Percentiles rank a stretch among this genome's conserved stretches.
Evolutionary conservation across 2,888 invertebrate genomes (phyloP).

Genomic region (Lycophotia porphyrea): DNA sequence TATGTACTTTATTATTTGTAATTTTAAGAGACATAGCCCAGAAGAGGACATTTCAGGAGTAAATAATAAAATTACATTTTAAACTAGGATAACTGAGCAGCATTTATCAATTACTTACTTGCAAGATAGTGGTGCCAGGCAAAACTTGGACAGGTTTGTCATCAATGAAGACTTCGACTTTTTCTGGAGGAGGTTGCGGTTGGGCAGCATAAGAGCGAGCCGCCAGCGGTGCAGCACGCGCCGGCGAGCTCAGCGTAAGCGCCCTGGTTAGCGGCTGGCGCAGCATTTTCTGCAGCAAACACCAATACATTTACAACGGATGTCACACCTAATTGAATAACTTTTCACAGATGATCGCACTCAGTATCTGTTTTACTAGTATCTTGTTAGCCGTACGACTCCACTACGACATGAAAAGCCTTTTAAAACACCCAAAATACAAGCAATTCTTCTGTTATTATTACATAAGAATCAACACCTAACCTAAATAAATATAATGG

Average conservation of each 20-base stretch:
- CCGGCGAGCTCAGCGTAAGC: constrained; percentile 88
- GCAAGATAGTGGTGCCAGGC: constrained; percentile 99
- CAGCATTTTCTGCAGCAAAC: constrained; percentile 91
- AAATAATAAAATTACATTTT: not conserved
- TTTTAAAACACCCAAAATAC: constrained; percentile 63
- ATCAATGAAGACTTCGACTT: constrained; percentile 99
- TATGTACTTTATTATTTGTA: not conserved
- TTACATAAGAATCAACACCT: constrained; percentile 88
- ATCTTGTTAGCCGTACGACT: not conserved
- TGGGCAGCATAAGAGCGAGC: constrained; percentile 86
- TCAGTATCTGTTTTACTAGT: constrained; percentile 1
- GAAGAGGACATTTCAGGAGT: not conserved
- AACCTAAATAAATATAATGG: constrained; percentile 80
- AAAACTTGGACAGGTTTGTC: constrained; percentile 98
- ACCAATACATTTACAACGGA: constrained; percentile 66
- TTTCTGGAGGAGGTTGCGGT: constrained; percentile 91
- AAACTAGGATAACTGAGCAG: not conserved
- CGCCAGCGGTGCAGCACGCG: constrained; percentile 83
- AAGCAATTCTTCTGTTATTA: constrained; percentile 82
- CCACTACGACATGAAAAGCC: constrained; percentile 26
- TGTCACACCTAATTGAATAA: constrained; percentile 46
- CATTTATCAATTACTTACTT: constrained; percentile 89
- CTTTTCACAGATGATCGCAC: constrained; percentile 17
- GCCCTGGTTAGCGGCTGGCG: constrained; percentile 94
- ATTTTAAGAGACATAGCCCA: not conserved